A percentile compares a stretch with the other conserved stretches of the same genome.
Evolutionary conservation across 2,797 vertebrate genomes (phyloP).

Genomic region (Mus spretus): DNA sequence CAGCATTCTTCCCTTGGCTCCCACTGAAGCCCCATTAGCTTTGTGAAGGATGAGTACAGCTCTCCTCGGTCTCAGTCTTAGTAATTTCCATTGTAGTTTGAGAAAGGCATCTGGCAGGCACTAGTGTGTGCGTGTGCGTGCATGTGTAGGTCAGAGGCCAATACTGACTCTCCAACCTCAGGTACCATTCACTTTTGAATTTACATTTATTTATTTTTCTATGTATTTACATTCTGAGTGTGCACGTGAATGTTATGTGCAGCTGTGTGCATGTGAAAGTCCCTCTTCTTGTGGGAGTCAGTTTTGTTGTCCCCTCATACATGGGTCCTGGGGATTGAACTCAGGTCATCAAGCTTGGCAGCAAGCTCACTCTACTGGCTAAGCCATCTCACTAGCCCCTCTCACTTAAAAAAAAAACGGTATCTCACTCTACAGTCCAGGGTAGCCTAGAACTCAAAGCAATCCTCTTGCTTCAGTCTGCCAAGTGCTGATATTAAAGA

Average conservation of each 20-base stretch:
- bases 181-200: background rate
- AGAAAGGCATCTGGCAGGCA: background rate
- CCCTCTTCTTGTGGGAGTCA: background rate
- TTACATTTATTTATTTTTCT: background rate
- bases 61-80: background rate
- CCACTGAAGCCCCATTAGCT: background rate
- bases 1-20: background rate
- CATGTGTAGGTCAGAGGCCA: background rate
- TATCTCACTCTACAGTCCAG: background rate
- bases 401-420: background rate
- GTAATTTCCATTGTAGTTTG: background rate
- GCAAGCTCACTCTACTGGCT: background rate
- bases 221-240: background rate
- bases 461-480: background rate
- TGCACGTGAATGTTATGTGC: no score
- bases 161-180: no score
- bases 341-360: background rate
- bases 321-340: background rate
- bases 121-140: no score
- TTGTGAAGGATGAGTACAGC: no score
- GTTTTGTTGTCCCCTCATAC: background rate
- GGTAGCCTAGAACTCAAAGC: background rate
- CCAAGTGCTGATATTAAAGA: background rate
- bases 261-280: background rate
- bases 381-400: background rate